Conservation (phyloP, 2,113 vertebrate genomes). For the Ailuropoda melanoleuca region DNA sequence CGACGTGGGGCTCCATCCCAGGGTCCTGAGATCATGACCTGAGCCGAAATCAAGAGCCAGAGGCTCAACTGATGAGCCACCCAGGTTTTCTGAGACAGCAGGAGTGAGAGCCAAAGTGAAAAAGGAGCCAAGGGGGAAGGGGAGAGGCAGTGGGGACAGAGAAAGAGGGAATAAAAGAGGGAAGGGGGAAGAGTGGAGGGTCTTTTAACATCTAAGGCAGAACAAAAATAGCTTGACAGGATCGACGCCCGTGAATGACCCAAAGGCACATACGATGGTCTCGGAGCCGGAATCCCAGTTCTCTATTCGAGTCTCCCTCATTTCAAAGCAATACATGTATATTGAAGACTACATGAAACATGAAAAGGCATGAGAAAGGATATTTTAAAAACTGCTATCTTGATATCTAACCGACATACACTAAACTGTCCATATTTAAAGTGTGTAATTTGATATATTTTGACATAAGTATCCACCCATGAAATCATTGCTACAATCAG, state of each 20-base stretch:
- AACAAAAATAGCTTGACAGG: not conserved
- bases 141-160: not conserved
- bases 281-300: not conserved
- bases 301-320: not conserved
- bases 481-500: not conserved
- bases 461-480: rapidly evolving
- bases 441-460: not conserved
- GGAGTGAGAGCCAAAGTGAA: not conserved
- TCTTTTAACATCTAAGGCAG: not conserved
- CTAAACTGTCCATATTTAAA: not conserved
- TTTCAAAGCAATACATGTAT: not conserved
- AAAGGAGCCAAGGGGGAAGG: not conserved
- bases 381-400: not conserved
- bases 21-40: not conserved
- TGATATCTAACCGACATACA: not conserved
- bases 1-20: not conserved
- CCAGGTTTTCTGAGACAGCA: not conserved
- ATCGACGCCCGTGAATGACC: not conserved
- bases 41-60: not conserved
- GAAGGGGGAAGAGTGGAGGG: not conserved
- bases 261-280: not conserved
- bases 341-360: not conserved
- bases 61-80: not conserved
- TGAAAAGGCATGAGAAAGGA: not conserved
- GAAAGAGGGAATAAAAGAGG: not conserved